Conservation (phyloP, 2,888 invertebrate genomes). For the Caenorhabditis imperialis region DNA sequence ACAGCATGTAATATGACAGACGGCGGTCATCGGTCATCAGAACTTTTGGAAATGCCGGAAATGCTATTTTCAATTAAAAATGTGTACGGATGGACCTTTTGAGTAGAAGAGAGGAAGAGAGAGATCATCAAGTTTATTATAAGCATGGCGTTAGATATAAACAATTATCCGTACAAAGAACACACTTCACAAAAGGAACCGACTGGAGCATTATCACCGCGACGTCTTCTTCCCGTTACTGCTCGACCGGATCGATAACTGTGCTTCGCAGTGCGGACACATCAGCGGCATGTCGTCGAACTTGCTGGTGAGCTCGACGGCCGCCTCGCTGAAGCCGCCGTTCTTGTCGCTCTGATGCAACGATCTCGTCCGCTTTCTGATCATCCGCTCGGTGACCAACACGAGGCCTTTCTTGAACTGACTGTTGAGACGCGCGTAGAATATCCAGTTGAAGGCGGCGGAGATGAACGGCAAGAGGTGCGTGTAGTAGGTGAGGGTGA, state of each 20-base stretch:
- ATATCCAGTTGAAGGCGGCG: conserved; percentile 68
- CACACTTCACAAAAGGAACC: too few relatives aligned
- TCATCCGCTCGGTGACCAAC: conserved; percentile 66
- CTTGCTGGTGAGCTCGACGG: conserved; percentile 43
- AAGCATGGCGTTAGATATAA: too few relatives aligned
- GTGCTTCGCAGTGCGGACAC: conserved; percentile 67
- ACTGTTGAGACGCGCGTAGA: conserved; percentile 69
- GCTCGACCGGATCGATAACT: conserved; percentile 41
- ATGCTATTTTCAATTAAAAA: too few relatives aligned
- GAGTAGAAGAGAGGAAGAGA: too few relatives aligned
- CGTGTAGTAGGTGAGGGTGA: conserved; percentile 58
- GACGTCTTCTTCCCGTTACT: conserved; percentile 49
- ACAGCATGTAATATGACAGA: too few relatives aligned
- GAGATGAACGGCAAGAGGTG: conserved; percentile 67
- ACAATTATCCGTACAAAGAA: too few relatives aligned
- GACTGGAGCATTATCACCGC: conserved; percentile 11
- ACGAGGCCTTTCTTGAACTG: conserved; percentile 71
- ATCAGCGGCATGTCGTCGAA: conserved; percentile 59
- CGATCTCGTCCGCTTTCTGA: conserved; percentile 62
- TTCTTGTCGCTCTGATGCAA: conserved; percentile 53
- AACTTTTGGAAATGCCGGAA: too few relatives aligned
- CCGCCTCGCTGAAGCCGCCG: conserved; percentile 46
- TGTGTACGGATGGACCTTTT: too few relatives aligned
- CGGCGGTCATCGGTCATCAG: too few relatives aligned
- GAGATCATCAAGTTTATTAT: too few relatives aligned